phyloP scores from a whole-genome alignment of 1,140 invertebrate species.

The Calliphora vicina region DNA sequence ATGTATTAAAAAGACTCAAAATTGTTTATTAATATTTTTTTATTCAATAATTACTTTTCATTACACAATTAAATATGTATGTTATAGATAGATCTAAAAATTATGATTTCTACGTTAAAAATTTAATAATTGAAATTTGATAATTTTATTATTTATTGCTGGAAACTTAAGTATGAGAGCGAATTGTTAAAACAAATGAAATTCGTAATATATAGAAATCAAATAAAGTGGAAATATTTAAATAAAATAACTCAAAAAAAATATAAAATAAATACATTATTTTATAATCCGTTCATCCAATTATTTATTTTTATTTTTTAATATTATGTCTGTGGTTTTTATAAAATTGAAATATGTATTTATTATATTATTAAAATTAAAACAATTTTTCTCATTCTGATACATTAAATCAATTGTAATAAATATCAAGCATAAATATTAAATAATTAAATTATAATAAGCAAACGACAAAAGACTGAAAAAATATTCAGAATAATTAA shows the following conservation, averaged over 20 bases:
- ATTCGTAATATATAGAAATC: not conserved
- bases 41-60: conserved; percentile 3
- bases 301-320: not conserved
- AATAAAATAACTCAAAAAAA: not conserved
- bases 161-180: not conserved
- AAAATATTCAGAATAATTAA: not conserved
- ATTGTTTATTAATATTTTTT: not conserved
- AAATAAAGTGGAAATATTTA: not conserved
- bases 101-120: not conserved
- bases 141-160: not conserved
- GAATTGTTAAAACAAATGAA: not conserved
- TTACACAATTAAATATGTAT: not conserved
- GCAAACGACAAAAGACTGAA: not conserved
- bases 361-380: not conserved
- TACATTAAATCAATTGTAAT: not conserved
- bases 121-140: not conserved
- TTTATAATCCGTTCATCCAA: not conserved
- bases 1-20: too few species aligned
- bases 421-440: not conserved
- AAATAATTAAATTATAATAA: not conserved
- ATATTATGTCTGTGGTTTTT: not conserved
- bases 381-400: not conserved
- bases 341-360: not conserved
- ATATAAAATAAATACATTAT: not conserved
- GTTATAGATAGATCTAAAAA: not conserved